Percentiles rank a stretch among this genome's conserved stretches.
phyloP scores from a whole-genome alignment of 2,113 vertebrate species.

The Salvelinus namaycush region DNA sequence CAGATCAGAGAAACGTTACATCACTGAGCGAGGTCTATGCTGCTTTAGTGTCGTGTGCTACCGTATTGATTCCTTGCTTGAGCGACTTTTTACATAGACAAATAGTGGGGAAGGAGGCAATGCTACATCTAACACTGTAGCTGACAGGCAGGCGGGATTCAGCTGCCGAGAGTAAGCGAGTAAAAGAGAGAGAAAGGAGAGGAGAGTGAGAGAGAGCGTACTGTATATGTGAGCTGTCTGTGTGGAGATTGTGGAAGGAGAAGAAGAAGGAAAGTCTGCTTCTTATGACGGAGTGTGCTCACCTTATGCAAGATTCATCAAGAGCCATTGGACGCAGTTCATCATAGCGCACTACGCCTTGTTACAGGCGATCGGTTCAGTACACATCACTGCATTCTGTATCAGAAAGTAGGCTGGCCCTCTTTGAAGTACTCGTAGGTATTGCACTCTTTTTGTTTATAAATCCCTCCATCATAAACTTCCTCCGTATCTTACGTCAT shows the following conservation, averaged over 20 bases:
- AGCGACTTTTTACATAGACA: slow-evolving; percentile 76
- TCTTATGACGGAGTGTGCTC: background rate
- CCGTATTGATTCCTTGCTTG: slow-evolving; percentile 81
- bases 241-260: background rate
- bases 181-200: background rate
- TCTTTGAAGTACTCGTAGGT: no score
- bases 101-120: slow-evolving; percentile 80
- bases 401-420: no score
- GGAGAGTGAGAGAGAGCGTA: background rate
- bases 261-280: background rate
- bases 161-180: slow-evolving; percentile 19
- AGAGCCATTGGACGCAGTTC: background rate
- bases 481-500: no score
- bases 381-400: no score
- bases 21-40: slow-evolving; percentile 76
- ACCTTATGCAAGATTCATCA: background rate
- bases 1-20: slow-evolving; percentile 72
- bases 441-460: no score
- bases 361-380: no score
- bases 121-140: slow-evolving; percentile 55
- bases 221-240: background rate
- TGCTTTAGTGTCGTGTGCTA: slow-evolving; percentile 45
- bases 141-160: slow-evolving; percentile 29
- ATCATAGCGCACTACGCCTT: no score
- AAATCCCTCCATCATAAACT: no score